Base-by-base conservation (phyloP, 2,888 invertebrate genomes). In the Hoplodrina ambigua region DNA sequence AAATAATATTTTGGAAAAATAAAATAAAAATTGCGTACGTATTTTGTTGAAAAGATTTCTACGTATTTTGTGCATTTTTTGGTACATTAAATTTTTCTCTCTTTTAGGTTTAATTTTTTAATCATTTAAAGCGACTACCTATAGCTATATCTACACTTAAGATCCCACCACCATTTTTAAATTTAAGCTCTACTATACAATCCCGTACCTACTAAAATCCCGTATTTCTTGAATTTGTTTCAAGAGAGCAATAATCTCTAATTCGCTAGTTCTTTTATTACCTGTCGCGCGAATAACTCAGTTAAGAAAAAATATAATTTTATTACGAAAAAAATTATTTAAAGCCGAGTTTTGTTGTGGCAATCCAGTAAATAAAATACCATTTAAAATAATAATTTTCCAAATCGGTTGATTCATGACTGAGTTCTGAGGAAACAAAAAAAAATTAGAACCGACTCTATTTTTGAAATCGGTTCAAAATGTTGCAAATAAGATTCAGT, bases 61-160 rank as follows among this genome's bases (percentile, higher is more conserved):
- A 58, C 37, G 57, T 53, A 46, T 72, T 80, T 81, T 81, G 84
- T 82, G 84, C 82, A 63, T 54, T 57, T 59, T 72, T 84, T 81
- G 68, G 72, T 81, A 73, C 67, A 69, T 37, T 72, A 25, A 25
- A 25, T 25, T 25, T 25, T 25, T 25, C 25, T 63, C n/a, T 67
- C 7, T 62, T 72, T 49, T 25, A 54, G 58, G 61, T 65, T 61
- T 37, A 49, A 54, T 15, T 15, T 44, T 44, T 44, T 15, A 54
- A 61, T 64, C 0, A 54, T 73, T 55, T 78, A 30, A 71, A 81
- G 84, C 78, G 33, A 58, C 81, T 81, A 84, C 66, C 62, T 72
- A 61, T 33, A 67, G 19, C 60, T 78, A 81, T 77, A 81, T 77
- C 78, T 81, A 78, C 61, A 77, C 10, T 65, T 44, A 52, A 71